These are phyloP conservation scores for Parasteatoda tepidariorum DNA, from an alignment of 1,140 invertebrate genomes.

Conservation along the genomic window DNA sequence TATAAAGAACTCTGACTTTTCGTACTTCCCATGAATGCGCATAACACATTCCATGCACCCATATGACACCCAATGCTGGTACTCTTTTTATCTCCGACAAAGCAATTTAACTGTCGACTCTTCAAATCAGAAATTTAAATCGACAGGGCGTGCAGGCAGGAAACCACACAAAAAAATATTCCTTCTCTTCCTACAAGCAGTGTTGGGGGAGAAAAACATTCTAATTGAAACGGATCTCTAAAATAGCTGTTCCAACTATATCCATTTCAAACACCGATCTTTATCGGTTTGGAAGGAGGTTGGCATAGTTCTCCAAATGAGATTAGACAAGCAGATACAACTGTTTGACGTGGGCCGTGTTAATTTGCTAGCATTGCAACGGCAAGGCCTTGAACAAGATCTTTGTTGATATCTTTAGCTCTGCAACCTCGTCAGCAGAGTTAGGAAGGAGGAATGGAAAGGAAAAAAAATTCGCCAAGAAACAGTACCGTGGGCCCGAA, in stretches of 20 bases:
- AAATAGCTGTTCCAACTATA: conserved; percentile 34
- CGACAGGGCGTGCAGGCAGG: conserved; percentile 6
- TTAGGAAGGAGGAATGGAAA: conserved; percentile 14
- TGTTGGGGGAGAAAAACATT: background rate
- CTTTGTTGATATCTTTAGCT: background rate
- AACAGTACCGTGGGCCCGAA: background rate
- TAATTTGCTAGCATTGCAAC: conserved; percentile 37
- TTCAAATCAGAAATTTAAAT: conserved; percentile 56
- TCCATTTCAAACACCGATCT: conserved; percentile 50
- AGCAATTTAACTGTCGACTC: background rate
- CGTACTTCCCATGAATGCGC: too few species aligned
- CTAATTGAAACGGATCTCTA: conserved; percentile 44
- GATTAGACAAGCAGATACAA: conserved; percentile 10
- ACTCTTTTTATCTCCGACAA: background rate
- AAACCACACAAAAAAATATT: background rate
- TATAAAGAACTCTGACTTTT: too few species aligned
- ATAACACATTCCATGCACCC: too few species aligned
- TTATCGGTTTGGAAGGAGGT: conserved; percentile 4
- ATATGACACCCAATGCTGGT: background rate
- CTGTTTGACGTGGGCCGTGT: conserved; percentile 13
- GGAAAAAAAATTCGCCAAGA: conserved; percentile 26
- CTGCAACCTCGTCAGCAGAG: conserved; percentile 1
- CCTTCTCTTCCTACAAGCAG: background rate
- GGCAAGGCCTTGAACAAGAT: background rate
- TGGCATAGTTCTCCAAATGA: conserved; percentile 21